phyloP scores from a whole-genome alignment of 2,888 invertebrate genomes.

The Cheilosia urbana region DNA sequence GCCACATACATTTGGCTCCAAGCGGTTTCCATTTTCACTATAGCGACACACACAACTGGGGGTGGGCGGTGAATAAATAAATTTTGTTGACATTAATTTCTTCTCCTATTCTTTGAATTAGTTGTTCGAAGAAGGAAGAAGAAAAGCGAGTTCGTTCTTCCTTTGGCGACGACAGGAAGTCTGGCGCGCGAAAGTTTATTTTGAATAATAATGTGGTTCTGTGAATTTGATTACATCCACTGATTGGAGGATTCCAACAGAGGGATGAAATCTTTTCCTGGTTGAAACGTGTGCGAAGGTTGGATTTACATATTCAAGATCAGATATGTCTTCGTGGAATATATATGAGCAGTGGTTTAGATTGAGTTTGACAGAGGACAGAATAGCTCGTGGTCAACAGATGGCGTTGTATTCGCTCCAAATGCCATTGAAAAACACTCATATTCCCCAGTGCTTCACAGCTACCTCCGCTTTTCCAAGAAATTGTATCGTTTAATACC shows the following conservation, averaged over 20 bases:
- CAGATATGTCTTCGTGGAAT: neutral
- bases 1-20: constrained; percentile 29
- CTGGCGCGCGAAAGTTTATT: constrained; percentile 60
- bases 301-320: neutral
- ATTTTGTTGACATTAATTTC: constrained; percentile 66
- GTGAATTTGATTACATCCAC: constrained; percentile 33
- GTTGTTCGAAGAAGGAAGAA: constrained; percentile 36
- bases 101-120: constrained; percentile 38
- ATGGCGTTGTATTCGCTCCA: no score
- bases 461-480: no score
- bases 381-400: no score
- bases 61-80: constrained; percentile 32
- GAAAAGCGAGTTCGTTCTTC: neutral
- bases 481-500: no score
- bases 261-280: no score
- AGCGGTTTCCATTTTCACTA: neutral
- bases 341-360: no score
- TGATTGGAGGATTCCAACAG: neutral
- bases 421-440: no score
- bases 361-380: no score
- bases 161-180: constrained; percentile 61
- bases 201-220: constrained; percentile 56
- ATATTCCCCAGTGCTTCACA: no score
- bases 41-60: no score
- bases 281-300: neutral